Percentiles rank a stretch among this genome's conserved stretches.
These are phyloP conservation scores for Molossus molossus DNA, from an alignment of 2,797 vertebrate species.

Conservation along the genomic window DNA sequence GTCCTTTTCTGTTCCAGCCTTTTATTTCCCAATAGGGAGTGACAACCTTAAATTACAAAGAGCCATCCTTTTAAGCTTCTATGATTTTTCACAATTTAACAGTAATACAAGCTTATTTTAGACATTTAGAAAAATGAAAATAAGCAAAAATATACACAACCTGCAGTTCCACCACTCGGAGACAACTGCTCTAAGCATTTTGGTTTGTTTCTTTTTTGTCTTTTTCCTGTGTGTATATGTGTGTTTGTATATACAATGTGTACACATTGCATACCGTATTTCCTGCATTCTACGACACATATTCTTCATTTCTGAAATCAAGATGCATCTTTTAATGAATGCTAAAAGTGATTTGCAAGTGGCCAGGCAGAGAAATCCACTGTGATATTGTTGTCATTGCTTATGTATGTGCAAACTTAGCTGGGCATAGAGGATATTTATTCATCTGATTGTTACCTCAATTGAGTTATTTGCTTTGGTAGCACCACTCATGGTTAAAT, in stretches of 20 bases:
- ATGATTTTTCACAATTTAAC: slow-evolving; percentile 23
- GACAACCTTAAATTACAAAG: slow-evolving; percentile 63
- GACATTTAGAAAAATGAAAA: slow-evolving; percentile 54
- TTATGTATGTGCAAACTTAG: slow-evolving; percentile 33
- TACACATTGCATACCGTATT: slow-evolving; percentile 11
- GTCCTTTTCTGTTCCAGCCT: not conserved
- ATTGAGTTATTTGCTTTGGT: slow-evolving; percentile 68
- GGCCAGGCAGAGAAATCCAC: not conserved
- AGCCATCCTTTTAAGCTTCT: not conserved
- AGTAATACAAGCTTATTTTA: slow-evolving; percentile 28
- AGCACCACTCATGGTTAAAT: slow-evolving; percentile 66
- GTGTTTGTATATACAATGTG: not conserved
- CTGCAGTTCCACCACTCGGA: not conserved
- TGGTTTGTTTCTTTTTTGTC: slow-evolving; percentile 26
- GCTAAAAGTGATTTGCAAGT: slow-evolving; percentile 63
- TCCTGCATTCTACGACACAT: slow-evolving; percentile 16
- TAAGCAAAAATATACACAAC: slow-evolving; percentile 51
- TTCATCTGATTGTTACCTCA: slow-evolving; percentile 61
- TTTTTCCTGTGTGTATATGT: not conserved
- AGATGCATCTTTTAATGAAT: slow-evolving; percentile 63
- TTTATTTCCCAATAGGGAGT: not conserved
- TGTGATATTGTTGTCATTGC: slow-evolving; percentile 30
- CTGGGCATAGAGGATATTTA: slow-evolving; percentile 32
- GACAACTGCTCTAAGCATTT: not conserved
- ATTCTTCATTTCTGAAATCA: slow-evolving; percentile 65